Base-by-base conservation (phyloP, 2,888 invertebrate species). In the Eurytoma californica region DNA sequence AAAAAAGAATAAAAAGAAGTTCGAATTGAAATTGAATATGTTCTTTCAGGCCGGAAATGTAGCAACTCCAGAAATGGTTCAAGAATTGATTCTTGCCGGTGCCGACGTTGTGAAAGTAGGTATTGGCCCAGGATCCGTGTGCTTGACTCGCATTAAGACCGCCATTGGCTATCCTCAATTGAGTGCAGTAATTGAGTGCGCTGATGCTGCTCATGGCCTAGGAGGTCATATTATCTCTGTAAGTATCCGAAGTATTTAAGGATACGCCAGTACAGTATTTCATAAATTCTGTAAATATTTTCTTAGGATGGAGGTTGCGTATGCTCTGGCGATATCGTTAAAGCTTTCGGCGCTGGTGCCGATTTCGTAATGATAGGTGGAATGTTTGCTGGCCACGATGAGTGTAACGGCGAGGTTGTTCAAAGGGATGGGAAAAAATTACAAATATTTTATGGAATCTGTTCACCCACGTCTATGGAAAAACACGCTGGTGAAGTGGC, bases 291-390 rank as follows among this genome's bases (percentile, higher is more conserved):
- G 3, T 76, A 60, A 73, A 78, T 68, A 0, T 39, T 80, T 83
- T 84, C 3, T 39, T 85, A 96, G 95, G 98, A 98, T 90, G 98
- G 98, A 14, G 98, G 98, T 0, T 98, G 97, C 89, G 95, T 96
- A 0, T 97, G 97, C 89, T 96, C 97, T 0, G 97, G 96, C 14
- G 97, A 98, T 90, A 95, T 98, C n/a, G 96, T 97, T 0, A 98
- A 98, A 88, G 95, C 98, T 0, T 97, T 98, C 91, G 97, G 97
- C 49, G 97, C 96, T 3, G 98, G 97, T 66, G 98, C 98, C 7
- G 97, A 98, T 91, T 97, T 97, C 91, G 98, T 98, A 53, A 98
- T 98, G 98, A 93, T 97, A 13, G 97, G 97, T n/a, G 97, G 97
- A 65, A 96, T 97, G 96, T 94, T 97, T 88, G 97, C 97, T 0